A percentile compares a stretch with the other conserved stretches of the same genome.
phyloP scores from a whole-genome alignment of 2,797 vertebrate species.

The Aselliscus stoliczkanus region DNA sequence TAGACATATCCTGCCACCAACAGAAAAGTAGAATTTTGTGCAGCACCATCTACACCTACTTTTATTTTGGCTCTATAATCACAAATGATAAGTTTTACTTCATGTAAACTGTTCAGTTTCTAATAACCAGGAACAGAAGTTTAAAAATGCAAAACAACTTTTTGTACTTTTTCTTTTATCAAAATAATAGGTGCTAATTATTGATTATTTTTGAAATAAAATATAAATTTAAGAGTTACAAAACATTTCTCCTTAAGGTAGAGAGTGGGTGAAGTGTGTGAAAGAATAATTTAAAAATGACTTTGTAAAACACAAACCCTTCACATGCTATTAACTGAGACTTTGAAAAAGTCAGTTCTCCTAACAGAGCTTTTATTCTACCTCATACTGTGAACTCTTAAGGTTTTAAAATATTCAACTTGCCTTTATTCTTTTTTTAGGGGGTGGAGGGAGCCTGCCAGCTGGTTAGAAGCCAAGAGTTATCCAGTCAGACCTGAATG shows the following conservation, averaged over 20 bases:
- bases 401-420: constrained; percentile 61
- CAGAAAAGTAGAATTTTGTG: constrained; percentile 67
- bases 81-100: constrained; percentile 71
- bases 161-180: constrained; percentile 29
- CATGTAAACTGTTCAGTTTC: not conserved
- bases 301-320: constrained; percentile 63
- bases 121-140: not conserved
- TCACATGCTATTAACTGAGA: constrained; percentile 54
- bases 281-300: constrained; percentile 71
- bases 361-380: constrained; percentile 76
- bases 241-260: constrained; percentile 8
- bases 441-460: constrained; percentile 65
- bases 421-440: constrained; percentile 55
- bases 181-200: constrained; percentile 57
- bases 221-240: constrained; percentile 43
- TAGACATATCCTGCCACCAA: constrained; percentile 24
- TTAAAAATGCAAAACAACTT: not conserved
- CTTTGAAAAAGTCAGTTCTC: constrained; percentile 49
- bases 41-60: constrained; percentile 46
- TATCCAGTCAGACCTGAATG: constrained; percentile 79
- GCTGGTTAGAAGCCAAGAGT: constrained; percentile 79
- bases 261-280: not conserved
- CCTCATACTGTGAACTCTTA: constrained; percentile 65
- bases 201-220: constrained; percentile 43
- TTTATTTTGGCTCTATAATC: constrained; percentile 75